Conservation (phyloP, 2,888 invertebrate species). For the Ceraclea dissimilis region DNA sequence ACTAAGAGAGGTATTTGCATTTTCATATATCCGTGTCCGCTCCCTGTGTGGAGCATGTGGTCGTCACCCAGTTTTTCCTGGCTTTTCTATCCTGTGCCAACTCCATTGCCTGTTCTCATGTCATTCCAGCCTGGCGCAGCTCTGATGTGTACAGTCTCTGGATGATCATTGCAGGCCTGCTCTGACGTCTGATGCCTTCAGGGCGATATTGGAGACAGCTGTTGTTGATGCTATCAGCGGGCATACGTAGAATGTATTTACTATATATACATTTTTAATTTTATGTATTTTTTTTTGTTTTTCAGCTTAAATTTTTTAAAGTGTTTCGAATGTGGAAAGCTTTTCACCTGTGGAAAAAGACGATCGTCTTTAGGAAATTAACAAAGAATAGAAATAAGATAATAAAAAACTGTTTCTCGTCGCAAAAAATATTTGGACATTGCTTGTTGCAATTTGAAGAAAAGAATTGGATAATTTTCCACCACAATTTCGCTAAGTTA, state of each 20-base stretch:
- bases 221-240: too few species aligned
- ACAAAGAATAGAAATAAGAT: slow-evolving; percentile 51
- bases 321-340: slow-evolving; percentile 70
- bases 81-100: too few species aligned
- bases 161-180: too few species aligned
- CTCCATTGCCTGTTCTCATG: too few species aligned
- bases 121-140: too few species aligned
- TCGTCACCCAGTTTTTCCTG: too few species aligned
- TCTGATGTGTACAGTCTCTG: too few species aligned
- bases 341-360: slow-evolving; percentile 73
- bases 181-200: background rate
- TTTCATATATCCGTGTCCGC: too few species aligned
- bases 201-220: too few species aligned
- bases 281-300: too few species aligned
- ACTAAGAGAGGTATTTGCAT: slow-evolving; percentile 57
- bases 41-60: too few species aligned
- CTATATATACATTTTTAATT: too few species aligned
- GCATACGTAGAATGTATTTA: background rate
- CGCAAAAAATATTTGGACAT: slow-evolving; percentile 62
- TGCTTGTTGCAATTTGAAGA: slow-evolving; percentile 64
- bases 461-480: slow-evolving; percentile 57
- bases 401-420: slow-evolving; percentile 62
- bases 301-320: slow-evolving; percentile 58
- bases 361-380: slow-evolving; percentile 62
- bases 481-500: slow-evolving; percentile 55